phyloP scores from a whole-genome alignment of 2,888 invertebrate genomes.

The Heliconius hortense region DNA sequence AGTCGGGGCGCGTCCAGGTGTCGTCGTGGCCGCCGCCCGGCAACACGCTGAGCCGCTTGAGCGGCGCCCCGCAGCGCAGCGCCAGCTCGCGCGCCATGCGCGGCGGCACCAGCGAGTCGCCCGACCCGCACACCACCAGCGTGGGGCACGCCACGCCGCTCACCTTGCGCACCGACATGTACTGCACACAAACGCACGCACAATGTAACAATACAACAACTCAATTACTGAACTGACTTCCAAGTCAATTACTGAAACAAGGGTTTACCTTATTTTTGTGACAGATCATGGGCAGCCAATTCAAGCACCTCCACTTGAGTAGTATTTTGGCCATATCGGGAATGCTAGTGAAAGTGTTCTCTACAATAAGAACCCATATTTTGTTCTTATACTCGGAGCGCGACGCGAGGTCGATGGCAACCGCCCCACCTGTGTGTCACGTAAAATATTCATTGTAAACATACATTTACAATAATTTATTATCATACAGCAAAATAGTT shows the following conservation, averaged over 20 bases:
- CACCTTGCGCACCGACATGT: conserved; percentile 88
- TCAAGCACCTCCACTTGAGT: conserved; percentile 86
- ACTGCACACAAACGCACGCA: conserved; percentile 71
- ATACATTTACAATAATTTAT: neutral
- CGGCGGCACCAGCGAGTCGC: conserved; percentile 94
- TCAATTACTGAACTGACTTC: neutral
- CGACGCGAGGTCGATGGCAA: conserved; percentile 93
- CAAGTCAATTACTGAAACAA: conserved; percentile 21
- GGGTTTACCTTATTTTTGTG: conserved; percentile 93
- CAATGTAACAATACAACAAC: neutral
- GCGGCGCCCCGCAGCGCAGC: conserved; percentile 86
- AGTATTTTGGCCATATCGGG: conserved; percentile 95
- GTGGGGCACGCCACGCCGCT: conserved; percentile 87
- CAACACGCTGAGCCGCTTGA: conserved; percentile 90
- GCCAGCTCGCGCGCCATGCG: conserved; percentile 93
- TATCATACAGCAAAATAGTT: neutral
- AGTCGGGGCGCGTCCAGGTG: conserved; percentile 95
- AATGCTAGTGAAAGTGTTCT: conserved; percentile 97
- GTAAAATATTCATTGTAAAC: neutral
- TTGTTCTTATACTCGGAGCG: conserved; percentile 88
- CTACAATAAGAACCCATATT: conserved; percentile 93
- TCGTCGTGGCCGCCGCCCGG: conserved; percentile 95
- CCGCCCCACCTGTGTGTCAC: conserved; percentile 88
- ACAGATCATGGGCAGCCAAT: conserved; percentile 90
- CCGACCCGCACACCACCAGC: conserved; percentile 93